Evolutionary conservation across 1,140 invertebrate genomes (phyloP).

Genomic region (Adoxophyes honmai): DNA sequence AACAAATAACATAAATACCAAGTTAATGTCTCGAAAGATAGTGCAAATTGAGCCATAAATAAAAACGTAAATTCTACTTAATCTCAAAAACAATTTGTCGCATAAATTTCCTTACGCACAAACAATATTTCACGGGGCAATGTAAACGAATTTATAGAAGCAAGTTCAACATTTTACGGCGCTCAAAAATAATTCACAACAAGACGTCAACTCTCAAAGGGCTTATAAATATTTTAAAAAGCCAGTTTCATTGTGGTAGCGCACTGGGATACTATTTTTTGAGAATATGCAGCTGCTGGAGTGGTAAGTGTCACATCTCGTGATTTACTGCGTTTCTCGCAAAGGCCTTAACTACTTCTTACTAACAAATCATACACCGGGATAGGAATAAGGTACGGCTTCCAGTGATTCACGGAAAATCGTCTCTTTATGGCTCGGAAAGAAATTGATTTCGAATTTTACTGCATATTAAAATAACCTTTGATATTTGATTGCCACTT

Average conservation of each 20-base stretch:
- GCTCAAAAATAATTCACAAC: constrained; percentile 13
- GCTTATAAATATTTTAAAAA: constrained; percentile 49
- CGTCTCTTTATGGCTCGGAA: constrained; percentile 50
- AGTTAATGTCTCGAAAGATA: neutral
- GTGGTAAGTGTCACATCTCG: constrained; percentile 53
- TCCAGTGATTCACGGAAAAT: constrained; percentile 52
- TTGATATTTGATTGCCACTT: constrained; percentile 57
- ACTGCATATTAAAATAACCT: constrained; percentile 69
- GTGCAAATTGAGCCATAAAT: neutral
- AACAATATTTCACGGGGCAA: constrained; percentile 1
- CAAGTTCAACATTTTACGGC: constrained; percentile 12
- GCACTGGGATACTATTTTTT: constrained; percentile 41
- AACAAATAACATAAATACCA: no score
- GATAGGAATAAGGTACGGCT: constrained; percentile 36
- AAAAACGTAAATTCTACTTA: neutral
- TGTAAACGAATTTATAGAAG: constrained; percentile 11
- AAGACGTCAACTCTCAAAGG: constrained; percentile 19
- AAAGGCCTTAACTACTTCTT: constrained; percentile 51
- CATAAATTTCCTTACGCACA: constrained; percentile 4
- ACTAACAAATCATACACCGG: constrained; percentile 55
- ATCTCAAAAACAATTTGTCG: constrained; percentile 3
- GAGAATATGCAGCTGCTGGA: constrained; percentile 50
- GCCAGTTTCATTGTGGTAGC: constrained; percentile 30
- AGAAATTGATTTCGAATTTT: constrained; percentile 69
- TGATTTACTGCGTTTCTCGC: constrained; percentile 66